Evolutionary conservation across 2,113 vertebrate genomes (phyloP).

Genomic region (Propithecus coquereli): DNA sequence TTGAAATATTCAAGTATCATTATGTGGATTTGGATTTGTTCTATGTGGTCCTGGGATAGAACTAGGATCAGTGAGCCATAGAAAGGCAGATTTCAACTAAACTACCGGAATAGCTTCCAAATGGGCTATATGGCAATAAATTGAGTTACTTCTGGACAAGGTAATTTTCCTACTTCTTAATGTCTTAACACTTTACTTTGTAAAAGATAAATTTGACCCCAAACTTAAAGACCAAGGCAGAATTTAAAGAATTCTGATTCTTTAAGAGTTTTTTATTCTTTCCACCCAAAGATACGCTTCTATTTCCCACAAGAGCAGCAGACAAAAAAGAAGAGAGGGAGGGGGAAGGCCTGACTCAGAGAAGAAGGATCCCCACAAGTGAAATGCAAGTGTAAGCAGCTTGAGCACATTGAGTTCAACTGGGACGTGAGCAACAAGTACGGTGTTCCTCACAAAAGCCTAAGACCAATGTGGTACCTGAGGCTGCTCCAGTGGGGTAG

Average conservation of each 20-base stretch:
- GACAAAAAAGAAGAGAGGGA: background rate
- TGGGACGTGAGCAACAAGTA: background rate
- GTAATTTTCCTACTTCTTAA: background rate
- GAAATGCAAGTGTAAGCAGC: background rate
- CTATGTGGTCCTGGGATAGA: background rate
- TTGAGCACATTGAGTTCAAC: background rate
- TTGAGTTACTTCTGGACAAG: background rate
- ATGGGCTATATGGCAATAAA: background rate
- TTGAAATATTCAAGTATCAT: background rate
- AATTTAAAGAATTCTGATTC: background rate
- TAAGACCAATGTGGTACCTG: background rate
- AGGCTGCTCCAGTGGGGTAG: background rate
- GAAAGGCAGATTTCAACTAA: slow-evolving; percentile 14
- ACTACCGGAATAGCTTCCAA: background rate
- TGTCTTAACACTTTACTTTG: background rate
- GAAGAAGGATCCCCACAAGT: background rate
- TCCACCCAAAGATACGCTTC: background rate
- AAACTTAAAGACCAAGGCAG: background rate
- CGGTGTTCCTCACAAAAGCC: background rate
- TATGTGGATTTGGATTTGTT: background rate
- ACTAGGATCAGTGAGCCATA: background rate
- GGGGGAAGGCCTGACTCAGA: background rate
- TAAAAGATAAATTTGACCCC: background rate
- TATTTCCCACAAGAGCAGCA: background rate
- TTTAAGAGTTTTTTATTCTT: background rate